A percentile compares a stretch with the other conserved stretches of the same genome.
Evolutionary conservation across 2,888 invertebrate genomes (phyloP).

Genomic region (Spisula solida): DNA sequence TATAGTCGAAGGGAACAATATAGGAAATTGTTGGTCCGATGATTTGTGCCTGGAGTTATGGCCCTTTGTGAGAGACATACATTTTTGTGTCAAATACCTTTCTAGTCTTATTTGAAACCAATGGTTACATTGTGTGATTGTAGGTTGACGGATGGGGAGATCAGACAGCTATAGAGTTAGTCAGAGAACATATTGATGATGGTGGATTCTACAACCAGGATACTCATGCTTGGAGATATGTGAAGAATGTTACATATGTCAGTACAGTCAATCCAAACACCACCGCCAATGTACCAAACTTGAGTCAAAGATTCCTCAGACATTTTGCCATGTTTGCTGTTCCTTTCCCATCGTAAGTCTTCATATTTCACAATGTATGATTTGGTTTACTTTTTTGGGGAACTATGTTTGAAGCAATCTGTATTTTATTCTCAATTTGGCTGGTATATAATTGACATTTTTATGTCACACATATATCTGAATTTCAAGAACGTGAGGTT

Average conservation of each 20-base stretch:
- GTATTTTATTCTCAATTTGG: too few species aligned
- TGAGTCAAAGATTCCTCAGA: conserved; percentile 84
- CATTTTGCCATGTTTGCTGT: conserved; percentile 86
- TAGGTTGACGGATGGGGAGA: conserved; percentile 84
- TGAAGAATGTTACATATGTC: conserved; percentile 86
- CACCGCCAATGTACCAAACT: conserved; percentile 82
- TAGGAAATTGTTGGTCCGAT: too few species aligned
- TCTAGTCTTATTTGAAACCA: too few species aligned
- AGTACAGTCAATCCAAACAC: conserved; percentile 85
- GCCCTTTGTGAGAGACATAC: too few species aligned
- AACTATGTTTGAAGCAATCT: too few species aligned
- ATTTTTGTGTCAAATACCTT: too few species aligned
- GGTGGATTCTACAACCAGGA: conserved; percentile 86
- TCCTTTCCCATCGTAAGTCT: conserved; percentile 83
- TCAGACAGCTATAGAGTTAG: conserved; percentile 86
- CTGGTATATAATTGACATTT: too few species aligned
- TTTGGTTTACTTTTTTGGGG: too few species aligned
- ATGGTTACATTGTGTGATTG: background rate
- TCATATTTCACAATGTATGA: background rate
- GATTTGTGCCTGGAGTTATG: too few species aligned
- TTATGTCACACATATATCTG: too few species aligned
- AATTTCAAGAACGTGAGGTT: too few species aligned
- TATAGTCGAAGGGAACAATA: too few species aligned
- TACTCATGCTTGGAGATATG: conserved; percentile 85
- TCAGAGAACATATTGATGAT: conserved; percentile 87